These are phyloP conservation scores for Kradibia gibbosae DNA, from an alignment of 1,140 invertebrate species.

Conservation along the genomic window DNA sequence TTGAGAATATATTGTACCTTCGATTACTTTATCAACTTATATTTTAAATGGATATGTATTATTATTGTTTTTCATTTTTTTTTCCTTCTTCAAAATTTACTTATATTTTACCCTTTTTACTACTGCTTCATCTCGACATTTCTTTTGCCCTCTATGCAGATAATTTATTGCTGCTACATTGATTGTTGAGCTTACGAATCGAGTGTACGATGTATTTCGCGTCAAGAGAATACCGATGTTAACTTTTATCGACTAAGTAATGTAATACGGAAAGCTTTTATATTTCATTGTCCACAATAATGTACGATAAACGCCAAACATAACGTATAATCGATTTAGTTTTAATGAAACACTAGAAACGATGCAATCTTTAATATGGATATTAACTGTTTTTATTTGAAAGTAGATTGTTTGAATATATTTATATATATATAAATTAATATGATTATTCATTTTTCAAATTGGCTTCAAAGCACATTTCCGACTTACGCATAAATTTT, in stretches of 20 bases:
- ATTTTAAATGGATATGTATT: conserved; percentile 41
- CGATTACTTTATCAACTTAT: conserved; percentile 13
- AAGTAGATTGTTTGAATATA: too few species aligned
- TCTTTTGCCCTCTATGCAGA: conserved; percentile 9
- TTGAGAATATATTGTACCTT: conserved; percentile 40
- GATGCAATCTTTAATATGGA: too few species aligned
- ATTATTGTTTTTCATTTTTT: conserved; percentile 31
- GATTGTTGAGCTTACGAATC: neutral
- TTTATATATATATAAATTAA: too few species aligned
- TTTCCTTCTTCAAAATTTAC: neutral
- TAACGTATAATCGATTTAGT: too few species aligned
- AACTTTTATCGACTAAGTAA: conserved; percentile 3
- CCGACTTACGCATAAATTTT: too few species aligned
- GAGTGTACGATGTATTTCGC: neutral
- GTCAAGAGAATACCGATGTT: conserved; percentile 5
- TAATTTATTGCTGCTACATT: conserved; percentile 40
- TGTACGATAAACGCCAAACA: too few species aligned
- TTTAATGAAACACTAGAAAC: too few species aligned
- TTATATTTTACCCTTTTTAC: conserved; percentile 14
- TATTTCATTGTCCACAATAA: neutral
- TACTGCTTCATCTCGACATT: neutral
- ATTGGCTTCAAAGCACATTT: too few species aligned
- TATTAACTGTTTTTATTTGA: too few species aligned
- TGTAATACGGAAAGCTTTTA: neutral
- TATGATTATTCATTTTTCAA: too few species aligned